Conservation (phyloP, 1,140 invertebrate genomes). For the Drosophila gunungcola region DNA sequence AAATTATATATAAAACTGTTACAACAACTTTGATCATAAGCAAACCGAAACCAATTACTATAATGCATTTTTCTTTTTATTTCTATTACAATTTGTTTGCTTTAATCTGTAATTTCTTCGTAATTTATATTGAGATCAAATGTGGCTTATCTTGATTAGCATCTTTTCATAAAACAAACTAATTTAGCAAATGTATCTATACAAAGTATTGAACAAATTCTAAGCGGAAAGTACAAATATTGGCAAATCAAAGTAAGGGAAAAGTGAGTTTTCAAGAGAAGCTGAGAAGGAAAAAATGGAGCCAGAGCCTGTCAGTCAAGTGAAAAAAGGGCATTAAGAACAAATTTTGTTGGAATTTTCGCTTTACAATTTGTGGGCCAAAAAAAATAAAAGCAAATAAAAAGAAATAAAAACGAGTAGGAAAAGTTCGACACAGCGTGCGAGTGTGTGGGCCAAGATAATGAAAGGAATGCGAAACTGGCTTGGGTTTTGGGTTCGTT, state of each 20-base stretch:
- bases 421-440: slow-evolving; percentile 13
- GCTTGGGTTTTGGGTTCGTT: neutral
- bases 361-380: slow-evolving; percentile 72
- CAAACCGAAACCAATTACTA: too few species aligned
- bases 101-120: too few species aligned
- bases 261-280: slow-evolving; percentile 1
- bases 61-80: too few species aligned
- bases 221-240: slow-evolving; percentile 18
- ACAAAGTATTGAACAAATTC: slow-evolving; percentile 72
- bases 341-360: slow-evolving; percentile 78
- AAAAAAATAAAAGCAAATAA: slow-evolving; percentile 23
- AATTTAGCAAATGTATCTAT: slow-evolving; percentile 67
- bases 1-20: too few species aligned
- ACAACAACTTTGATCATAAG: too few species aligned
- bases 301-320: slow-evolving; percentile 65
- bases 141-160: slow-evolving; percentile 28
- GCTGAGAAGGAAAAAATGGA: neutral
- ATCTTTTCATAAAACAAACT: slow-evolving; percentile 42
- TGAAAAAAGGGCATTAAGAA: slow-evolving; percentile 70
- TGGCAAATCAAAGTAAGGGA: neutral
- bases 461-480: slow-evolving; percentile 42
- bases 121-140: neutral
- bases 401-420: slow-evolving; percentile 51
- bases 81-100: neutral
- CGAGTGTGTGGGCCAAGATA: slow-evolving; percentile 31